Evolutionary conservation across 2,797 vertebrate species (phyloP).

Genomic region (Rhabdophis nuchalis): DNA sequence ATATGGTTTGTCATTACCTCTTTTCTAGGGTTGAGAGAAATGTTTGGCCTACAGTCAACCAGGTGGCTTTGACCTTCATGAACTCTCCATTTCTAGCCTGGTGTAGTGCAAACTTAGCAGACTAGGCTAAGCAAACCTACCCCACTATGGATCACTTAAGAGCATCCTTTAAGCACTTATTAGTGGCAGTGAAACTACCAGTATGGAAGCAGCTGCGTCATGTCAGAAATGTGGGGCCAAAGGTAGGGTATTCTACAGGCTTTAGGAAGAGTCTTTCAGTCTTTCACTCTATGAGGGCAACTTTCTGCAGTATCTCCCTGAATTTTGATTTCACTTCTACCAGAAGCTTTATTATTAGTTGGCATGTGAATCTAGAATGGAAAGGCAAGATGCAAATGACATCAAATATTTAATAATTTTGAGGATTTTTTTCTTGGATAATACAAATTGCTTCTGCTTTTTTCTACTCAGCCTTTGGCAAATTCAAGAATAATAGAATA

Average conservation of each 20-base stretch:
- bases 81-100: not conserved
- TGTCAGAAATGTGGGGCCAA: not conserved
- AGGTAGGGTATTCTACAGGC: not conserved
- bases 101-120: not conserved
- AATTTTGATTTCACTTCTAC: not conserved
- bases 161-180: not conserved
- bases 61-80: not conserved
- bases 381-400: not conserved
- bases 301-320: not conserved
- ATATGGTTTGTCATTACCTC: not conserved
- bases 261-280: not conserved
- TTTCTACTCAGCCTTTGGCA: not conserved
- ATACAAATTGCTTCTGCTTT: not conserved
- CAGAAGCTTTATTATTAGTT: not conserved
- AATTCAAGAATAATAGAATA: not conserved
- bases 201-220: not conserved
- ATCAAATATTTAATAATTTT: not conserved
- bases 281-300: not conserved
- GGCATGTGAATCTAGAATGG: not conserved
- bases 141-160: not conserved
- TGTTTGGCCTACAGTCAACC: not conserved
- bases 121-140: not conserved
- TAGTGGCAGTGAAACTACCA: not conserved
- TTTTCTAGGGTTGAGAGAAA: not conserved
- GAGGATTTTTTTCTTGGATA: not conserved